Conservation (phyloP, 2,797 vertebrate genomes). For the Phrynocephalus guinanensis region DNA sequence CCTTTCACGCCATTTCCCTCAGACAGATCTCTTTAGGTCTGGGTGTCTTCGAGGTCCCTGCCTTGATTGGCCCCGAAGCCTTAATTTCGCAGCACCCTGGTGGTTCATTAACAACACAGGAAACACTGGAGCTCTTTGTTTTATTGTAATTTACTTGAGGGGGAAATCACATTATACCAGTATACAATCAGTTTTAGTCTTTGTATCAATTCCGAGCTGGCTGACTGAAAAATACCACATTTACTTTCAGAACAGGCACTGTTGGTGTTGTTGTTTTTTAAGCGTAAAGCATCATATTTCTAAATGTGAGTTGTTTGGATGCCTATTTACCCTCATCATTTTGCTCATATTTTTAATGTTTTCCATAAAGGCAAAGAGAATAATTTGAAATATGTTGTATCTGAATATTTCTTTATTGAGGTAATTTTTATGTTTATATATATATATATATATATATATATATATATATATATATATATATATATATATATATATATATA, state of each 20-base stretch:
- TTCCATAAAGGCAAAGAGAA: background rate
- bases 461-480: no score
- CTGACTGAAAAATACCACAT: background rate
- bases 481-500: no score
- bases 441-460: background rate
- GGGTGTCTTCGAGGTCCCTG: background rate
- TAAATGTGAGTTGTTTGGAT: background rate
- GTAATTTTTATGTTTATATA: no score
- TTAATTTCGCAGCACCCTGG: background rate
- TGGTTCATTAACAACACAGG: background rate
- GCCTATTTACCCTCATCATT: background rate
- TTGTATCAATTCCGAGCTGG: background rate
- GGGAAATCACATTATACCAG: fast-evolving
- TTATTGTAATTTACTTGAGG: background rate
- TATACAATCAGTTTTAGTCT: background rate
- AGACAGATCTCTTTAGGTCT: background rate
- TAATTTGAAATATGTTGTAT: background rate
- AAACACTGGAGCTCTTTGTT: background rate
- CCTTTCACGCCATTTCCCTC: background rate
- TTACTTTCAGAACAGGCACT: fast-evolving
- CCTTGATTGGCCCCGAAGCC: slow-evolving; percentile 15
- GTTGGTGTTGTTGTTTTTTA: no score
- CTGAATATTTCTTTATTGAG: no score
- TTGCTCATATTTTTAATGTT: background rate
- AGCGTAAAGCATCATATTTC: no score